phyloP scores from a whole-genome alignment of 1,140 invertebrate species.

The Apocrypta bakeri region DNA sequence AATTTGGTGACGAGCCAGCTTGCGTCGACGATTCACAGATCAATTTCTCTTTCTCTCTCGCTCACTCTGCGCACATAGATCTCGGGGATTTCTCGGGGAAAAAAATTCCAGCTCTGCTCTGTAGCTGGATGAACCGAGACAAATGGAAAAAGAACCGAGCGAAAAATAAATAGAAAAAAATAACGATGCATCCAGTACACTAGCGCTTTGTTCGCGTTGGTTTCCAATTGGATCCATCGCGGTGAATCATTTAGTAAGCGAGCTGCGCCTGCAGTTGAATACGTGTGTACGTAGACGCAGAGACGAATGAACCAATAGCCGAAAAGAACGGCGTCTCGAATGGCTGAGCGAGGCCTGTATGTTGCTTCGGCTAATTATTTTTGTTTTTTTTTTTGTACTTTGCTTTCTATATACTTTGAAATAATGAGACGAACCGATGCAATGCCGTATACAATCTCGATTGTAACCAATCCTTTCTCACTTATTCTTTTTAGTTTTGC shows the following conservation, averaged over 20 bases:
- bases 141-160: background rate
- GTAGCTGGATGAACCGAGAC: background rate
- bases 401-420: too few species aligned
- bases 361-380: too few species aligned
- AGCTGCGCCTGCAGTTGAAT: background rate
- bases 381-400: too few species aligned
- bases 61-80: background rate
- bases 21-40: constrained; percentile 15
- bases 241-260: constrained; percentile 42
- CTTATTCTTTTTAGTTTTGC: background rate
- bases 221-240: constrained; percentile 20
- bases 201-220: background rate
- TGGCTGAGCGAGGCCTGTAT: too few species aligned
- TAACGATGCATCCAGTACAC: background rate
- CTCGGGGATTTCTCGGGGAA: background rate
- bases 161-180: background rate
- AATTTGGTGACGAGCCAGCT: constrained; percentile 50
- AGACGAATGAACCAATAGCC: background rate
- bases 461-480: background rate
- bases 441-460: too few species aligned
- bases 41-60: background rate
- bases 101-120: background rate
- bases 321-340: background rate
- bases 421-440: constrained; percentile 18
- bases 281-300: background rate